These are phyloP conservation scores for Agrochola litura DNA, from an alignment of 2,888 invertebrate genomes.

Conservation along the genomic window DNA sequence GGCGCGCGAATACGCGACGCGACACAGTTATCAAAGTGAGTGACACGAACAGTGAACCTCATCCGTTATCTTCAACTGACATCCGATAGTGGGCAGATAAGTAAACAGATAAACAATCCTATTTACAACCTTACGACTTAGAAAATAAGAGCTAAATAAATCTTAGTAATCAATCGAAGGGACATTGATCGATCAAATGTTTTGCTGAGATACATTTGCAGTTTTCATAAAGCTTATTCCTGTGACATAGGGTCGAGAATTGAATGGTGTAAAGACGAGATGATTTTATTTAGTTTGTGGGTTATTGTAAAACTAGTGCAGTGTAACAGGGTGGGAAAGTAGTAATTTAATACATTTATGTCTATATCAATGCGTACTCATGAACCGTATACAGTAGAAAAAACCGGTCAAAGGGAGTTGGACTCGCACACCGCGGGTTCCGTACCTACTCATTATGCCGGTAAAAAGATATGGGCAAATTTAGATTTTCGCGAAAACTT, in stretches of 20 bases:
- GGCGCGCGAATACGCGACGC: constrained; percentile 66
- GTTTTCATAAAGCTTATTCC: constrained; percentile 6
- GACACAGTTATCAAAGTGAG: constrained; percentile 70
- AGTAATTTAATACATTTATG: constrained; percentile 64
- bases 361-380: too few relatives aligned
- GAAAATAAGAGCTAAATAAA: constrained; percentile 53
- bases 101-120: constrained; percentile 55
- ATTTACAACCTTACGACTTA: constrained; percentile 50
- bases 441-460: too few relatives aligned
- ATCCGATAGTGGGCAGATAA: constrained; percentile 69
- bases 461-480: too few relatives aligned
- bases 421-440: too few relatives aligned
- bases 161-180: constrained; percentile 46
- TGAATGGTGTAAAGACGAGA: not conserved
- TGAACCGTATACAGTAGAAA: too few relatives aligned
- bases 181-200: constrained; percentile 67
- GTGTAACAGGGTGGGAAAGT: constrained; percentile 68
- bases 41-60: constrained; percentile 67
- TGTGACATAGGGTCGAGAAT: constrained; percentile 43
- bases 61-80: constrained; percentile 77
- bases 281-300: constrained; percentile 46
- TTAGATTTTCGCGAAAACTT: too few relatives aligned
- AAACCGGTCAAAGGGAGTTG: too few relatives aligned
- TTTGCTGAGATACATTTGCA: constrained; percentile 30
- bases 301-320: constrained; percentile 63